Evolutionary conservation across 2,888 invertebrate species (phyloP), one percentile per base, ranked within the genome.

Genomic region (Drosophila algonquin): DNA sequence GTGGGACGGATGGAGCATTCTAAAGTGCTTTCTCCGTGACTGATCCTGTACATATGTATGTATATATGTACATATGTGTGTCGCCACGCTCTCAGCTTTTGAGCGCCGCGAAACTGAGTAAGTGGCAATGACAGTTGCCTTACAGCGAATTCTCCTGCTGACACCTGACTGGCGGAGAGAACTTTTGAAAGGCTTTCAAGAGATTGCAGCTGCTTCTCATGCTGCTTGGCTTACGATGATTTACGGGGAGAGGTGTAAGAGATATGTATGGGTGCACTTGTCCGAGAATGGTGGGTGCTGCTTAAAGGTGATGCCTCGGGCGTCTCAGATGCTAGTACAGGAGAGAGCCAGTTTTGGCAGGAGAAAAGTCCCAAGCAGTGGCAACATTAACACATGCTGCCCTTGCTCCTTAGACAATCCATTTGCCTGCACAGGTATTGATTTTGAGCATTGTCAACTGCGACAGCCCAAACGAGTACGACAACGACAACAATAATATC

Each of bases 401-500:
- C 12, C 10, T 3, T 35, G 12, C 12, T 12, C 35, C 35, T 3
- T 5, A 14, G 30, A 21, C 1, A n/a, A 24, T 30, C 24, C 44
- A 61, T 59, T 32, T 61, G 10, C 46, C 27, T 5, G 46, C 32
- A 6, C 50, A 27, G 40, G 24, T 84, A 84, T 81, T 72, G 85
- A 84, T 84, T 82, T 81, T 75, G 21, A 63, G 44, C 50, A 70
- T 54, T 73, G 63, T 72, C 72, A 70, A 67, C 54, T 63, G 27
- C 63, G 62, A 48, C 46, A 57, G 52, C 63, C 65, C 61, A 46
- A 16, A 24, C 72, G 48, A 16, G 21, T 21, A 21, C 72, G 65
- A 64, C 57, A 63, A 16, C 63, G 63, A 47, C 46, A 62, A 54
- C 61, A 68, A 63, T 48, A 14, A 24, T 40, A 40, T 50, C 46